Evolutionary conservation across 2,113 vertebrate genomes (phyloP).

Genomic region (Neolamprologus ventralis): DNA sequence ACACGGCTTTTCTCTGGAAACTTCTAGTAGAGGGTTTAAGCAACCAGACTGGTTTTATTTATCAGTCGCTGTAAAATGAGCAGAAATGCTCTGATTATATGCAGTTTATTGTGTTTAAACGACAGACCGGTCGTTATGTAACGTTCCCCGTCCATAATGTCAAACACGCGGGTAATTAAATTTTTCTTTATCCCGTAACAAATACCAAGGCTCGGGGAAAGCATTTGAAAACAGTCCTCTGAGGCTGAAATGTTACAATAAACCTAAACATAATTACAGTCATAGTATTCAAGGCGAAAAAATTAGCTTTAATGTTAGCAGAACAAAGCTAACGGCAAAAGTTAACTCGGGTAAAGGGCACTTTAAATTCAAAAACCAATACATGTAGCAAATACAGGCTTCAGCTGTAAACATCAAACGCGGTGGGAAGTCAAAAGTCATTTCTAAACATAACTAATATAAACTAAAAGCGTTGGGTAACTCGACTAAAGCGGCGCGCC

Average conservation of each 20-base stretch:
- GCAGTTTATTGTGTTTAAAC: not conserved
- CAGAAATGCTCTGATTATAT: fast-evolving
- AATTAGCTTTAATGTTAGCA: not conserved
- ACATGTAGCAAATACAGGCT: not conserved
- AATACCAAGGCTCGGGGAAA: not conserved
- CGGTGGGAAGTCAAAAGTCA: not conserved
- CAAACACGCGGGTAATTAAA: not conserved
- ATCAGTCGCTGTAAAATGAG: fast-evolving
- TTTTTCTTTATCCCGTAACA: not conserved
- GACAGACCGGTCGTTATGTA: not conserved
- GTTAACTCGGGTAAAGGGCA: not conserved
- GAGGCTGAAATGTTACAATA: not conserved
- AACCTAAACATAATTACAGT: not conserved
- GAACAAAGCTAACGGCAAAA: not conserved
- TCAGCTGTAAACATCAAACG: not conserved
- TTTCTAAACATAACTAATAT: not conserved
- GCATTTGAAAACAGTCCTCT: fast-evolving
- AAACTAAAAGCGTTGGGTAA: not conserved
- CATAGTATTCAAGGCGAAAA: not conserved
- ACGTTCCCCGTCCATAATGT: not conserved
- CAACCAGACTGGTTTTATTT: not conserved
- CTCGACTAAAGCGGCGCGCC: not conserved
- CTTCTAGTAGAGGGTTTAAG: not conserved
- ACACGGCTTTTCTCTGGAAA: not conserved
- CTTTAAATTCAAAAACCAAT: not conserved